Evolutionary conservation across 2,888 invertebrate genomes (phyloP).

Genomic region (Cheiracanthium punctorium): DNA sequence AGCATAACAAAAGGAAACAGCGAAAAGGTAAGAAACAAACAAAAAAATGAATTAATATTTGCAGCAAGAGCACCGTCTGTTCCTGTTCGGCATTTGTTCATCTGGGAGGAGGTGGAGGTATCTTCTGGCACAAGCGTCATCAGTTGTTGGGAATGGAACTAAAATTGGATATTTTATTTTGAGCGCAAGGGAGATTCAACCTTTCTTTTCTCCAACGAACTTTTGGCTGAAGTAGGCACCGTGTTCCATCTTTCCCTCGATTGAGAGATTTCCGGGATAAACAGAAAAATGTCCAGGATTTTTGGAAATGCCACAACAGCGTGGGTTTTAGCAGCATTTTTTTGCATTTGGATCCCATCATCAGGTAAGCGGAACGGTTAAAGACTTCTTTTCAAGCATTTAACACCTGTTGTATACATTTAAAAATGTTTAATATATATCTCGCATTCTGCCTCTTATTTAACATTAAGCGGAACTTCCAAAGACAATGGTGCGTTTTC

Average conservation of each 20-base stretch:
- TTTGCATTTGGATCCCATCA: neutral
- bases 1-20: too few relatives aligned
- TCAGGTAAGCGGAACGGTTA: neutral
- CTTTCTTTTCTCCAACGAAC: conserved; percentile 33
- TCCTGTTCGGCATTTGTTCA: neutral
- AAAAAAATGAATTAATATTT: neutral
- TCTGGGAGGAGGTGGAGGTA: neutral
- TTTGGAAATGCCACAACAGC: neutral
- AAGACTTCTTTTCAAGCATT: too few relatives aligned
- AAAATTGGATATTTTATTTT: conserved; percentile 62
- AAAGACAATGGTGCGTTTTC: too few relatives aligned
- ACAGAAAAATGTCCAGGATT: neutral
- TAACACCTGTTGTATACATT: too few relatives aligned
- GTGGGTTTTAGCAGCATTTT: neutral
- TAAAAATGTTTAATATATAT: too few relatives aligned
- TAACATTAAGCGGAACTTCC: too few relatives aligned
- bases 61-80: neutral
- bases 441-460: too few relatives aligned
- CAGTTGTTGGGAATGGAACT: conserved; percentile 38
- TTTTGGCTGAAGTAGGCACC: neutral
- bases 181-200: conserved; percentile 17
- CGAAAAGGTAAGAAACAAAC: neutral
- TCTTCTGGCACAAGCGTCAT: neutral
- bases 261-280: neutral
- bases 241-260: neutral